These are phyloP conservation scores for Muscicapa striata DNA, from an alignment of 2,797 vertebrate species.

Conservation along the genomic window DNA sequence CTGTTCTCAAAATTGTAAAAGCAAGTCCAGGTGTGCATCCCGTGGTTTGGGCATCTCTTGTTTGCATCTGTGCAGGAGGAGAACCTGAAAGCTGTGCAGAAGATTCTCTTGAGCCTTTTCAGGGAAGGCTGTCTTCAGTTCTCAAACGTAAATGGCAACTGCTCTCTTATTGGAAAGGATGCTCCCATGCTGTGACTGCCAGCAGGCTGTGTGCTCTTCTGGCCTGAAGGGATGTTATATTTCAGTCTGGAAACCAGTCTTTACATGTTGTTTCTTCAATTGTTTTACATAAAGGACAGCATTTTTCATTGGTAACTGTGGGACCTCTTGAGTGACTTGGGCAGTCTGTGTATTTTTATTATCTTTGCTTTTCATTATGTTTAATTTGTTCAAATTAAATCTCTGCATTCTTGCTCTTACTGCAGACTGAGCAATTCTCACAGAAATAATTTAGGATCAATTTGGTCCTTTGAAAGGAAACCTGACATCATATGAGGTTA, in stretches of 20 bases:
- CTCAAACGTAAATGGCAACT: neutral
- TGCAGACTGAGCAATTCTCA: neutral
- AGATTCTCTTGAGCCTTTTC: neutral
- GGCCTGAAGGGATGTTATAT: neutral
- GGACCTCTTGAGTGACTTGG: neutral
- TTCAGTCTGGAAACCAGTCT: neutral
- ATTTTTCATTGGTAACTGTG: neutral
- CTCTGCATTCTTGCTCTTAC: neutral
- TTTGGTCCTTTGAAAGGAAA: neutral
- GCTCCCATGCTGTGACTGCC: neutral
- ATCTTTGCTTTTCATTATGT: neutral
- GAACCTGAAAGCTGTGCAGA: neutral
- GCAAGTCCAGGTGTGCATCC: neutral
- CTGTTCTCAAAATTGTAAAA: neutral
- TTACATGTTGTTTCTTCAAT: neutral
- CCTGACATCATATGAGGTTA: neutral
- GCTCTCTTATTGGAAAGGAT: neutral
- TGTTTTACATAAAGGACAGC: neutral
- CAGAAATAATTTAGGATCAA: neutral
- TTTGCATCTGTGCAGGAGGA: neutral
- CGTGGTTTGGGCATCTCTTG: neutral
- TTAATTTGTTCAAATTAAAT: neutral
- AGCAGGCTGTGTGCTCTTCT: neutral
- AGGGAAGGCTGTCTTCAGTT: neutral
- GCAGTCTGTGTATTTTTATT: neutral